These are phyloP conservation scores for Morphnarchus princeps DNA, from an alignment of 2,113 vertebrate species.

Conservation along the genomic window DNA sequence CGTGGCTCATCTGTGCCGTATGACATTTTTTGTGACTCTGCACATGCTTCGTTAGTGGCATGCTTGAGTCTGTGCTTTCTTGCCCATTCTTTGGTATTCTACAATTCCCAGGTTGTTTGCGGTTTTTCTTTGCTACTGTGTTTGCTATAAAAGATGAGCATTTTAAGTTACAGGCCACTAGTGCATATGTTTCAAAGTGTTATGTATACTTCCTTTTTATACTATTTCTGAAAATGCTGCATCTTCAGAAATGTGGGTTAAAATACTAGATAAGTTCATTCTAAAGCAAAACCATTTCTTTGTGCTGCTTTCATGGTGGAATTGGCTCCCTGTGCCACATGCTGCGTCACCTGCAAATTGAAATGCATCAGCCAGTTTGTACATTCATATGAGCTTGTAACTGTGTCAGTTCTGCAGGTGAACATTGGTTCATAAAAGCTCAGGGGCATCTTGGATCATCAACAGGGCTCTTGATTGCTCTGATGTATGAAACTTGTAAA, in stretches of 20 bases:
- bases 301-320: constrained; percentile 37
- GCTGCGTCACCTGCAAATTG: constrained; percentile 10
- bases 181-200: not conserved
- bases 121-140: constrained; percentile 41
- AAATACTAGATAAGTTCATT: not conserved
- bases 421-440: not conserved
- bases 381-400: not conserved
- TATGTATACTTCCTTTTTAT: not conserved
- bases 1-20: constrained; percentile 58
- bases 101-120: not conserved
- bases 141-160: not conserved
- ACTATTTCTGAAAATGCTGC: constrained; percentile 59
- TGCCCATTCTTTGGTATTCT: constrained; percentile 43
- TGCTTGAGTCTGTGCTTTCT: constrained; percentile 62
- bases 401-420: constrained; percentile 38
- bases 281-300: constrained; percentile 41
- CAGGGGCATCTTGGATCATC: not conserved
- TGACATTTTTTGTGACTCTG: constrained; percentile 61
- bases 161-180: not conserved
- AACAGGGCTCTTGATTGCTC: not conserved
- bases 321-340: not conserved
- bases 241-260: constrained; percentile 42
- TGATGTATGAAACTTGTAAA: not conserved
- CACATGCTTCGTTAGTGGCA: constrained; percentile 50
- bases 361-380: not conserved